These are phyloP conservation scores for Campylomormyrus tamandua DNA, from an alignment of 2,113 vertebrate species.

Conservation along the genomic window DNA sequence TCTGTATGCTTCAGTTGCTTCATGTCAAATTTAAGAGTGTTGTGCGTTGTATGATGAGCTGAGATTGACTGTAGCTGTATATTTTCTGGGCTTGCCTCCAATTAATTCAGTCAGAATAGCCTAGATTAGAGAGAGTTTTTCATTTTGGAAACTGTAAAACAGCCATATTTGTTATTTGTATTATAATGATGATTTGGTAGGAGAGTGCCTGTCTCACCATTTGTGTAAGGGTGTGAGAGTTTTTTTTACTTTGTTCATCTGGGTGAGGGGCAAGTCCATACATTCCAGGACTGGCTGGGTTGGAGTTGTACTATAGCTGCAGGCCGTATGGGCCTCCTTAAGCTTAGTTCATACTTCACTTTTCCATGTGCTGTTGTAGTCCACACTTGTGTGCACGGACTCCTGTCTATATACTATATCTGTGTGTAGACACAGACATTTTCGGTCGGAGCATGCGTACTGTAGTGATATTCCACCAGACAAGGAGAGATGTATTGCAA, in stretches of 20 bases:
- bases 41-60: neutral
- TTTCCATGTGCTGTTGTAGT: neutral
- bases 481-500: neutral
- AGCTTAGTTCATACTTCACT: neutral
- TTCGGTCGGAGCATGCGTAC: neutral
- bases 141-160: neutral
- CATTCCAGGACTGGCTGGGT: neutral
- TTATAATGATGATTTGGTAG: neutral
- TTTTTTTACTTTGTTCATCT: neutral
- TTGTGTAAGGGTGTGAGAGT: neutral
- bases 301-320: neutral
- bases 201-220: neutral
- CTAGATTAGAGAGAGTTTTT: neutral
- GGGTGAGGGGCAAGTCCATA: neutral
- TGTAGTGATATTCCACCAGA: neutral
- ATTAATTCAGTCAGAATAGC: neutral
- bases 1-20: neutral
- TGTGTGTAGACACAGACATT: neutral
- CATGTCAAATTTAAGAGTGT: neutral
- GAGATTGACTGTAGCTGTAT: neutral
- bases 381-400: neutral
- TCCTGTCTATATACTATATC: neutral
- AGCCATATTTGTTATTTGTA: neutral
- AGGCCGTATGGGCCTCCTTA: neutral
- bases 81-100: neutral